A percentile compares a stretch with the other conserved stretches of the same genome.
phyloP scores from a whole-genome alignment of 30 jellyfish, hydroid and myxozoan genomes.

The Nemopilema nomurai region DNA sequence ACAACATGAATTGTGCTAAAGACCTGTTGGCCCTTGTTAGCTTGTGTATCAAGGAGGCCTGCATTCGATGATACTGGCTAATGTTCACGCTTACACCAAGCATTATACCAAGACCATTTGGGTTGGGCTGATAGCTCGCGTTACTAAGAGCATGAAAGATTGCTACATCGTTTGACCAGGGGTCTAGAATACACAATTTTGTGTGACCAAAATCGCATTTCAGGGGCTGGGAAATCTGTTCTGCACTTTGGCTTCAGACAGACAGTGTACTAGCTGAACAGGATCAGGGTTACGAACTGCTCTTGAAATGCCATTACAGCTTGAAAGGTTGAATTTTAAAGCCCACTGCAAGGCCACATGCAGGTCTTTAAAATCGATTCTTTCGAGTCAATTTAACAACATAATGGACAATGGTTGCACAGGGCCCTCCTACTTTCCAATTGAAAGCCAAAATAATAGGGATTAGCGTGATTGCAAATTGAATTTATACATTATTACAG shows the following conservation, averaged over 20 bases:
- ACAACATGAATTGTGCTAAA: too few species aligned
- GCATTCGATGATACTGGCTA: too few species aligned
- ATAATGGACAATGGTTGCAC: conserved; percentile 55
- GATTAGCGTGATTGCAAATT: conserved; percentile 53
- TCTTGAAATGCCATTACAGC: conserved; percentile 13
- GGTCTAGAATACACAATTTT: too few species aligned
- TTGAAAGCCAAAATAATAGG: conserved; percentile 27
- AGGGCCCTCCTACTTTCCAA: conserved; percentile 60
- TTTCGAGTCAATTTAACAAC: conserved; percentile 15
- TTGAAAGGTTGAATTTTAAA: not conserved
- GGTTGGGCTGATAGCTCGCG: too few species aligned
- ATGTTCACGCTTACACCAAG: too few species aligned
- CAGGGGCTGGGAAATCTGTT: not conserved
- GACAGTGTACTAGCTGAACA: not conserved
- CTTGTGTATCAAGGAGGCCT: too few species aligned
- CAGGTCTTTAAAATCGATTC: conserved; percentile 46
- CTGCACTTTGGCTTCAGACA: not conserved
- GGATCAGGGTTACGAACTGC: not conserved
- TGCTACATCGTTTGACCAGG: too few species aligned
- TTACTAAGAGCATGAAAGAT: too few species aligned
- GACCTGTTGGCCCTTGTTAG: too few species aligned
- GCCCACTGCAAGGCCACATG: conserved; percentile 25
- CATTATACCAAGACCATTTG: too few species aligned
- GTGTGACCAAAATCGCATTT: not conserved
- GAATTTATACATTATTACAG: conserved; percentile 35